Conservation (phyloP, 2,888 invertebrate species). For the Synanthedon vespiformis region DNA sequence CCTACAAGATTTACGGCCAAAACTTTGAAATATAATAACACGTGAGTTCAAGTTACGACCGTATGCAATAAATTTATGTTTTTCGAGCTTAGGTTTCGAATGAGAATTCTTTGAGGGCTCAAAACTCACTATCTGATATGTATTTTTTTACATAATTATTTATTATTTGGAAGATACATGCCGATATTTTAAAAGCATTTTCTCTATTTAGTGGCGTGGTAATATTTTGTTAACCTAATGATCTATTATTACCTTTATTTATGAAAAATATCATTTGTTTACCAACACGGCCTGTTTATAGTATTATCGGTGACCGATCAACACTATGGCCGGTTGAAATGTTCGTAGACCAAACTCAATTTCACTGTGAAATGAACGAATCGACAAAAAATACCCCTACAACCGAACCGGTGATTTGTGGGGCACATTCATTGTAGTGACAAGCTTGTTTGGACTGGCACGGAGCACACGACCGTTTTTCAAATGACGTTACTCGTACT, state of each 20-base stretch:
- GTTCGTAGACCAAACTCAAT: slow-evolving; percentile 52
- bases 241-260: no score
- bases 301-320: slow-evolving; percentile 12
- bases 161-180: neutral
- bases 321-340: slow-evolving; percentile 28
- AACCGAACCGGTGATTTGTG: slow-evolving; percentile 63
- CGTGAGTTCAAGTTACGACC: slow-evolving; percentile 41
- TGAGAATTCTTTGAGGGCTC: slow-evolving; percentile 5
- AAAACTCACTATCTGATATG: slow-evolving; percentile 24
- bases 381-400: slow-evolving; percentile 51
- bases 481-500: slow-evolving; percentile 19
- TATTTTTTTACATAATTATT: slow-evolving; percentile 8
- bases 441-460: slow-evolving; percentile 44
- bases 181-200: no score
- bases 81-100: slow-evolving; percentile 22
- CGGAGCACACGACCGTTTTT: slow-evolving; percentile 39
- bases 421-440: slow-evolving; percentile 62
- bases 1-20: slow-evolving; percentile 49
- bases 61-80: slow-evolving; percentile 49
- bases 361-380: slow-evolving; percentile 55
- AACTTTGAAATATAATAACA: slow-evolving; percentile 64
- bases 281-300: slow-evolving; percentile 19
- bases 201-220: no score
- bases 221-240: no score
- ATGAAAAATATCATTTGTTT: slow-evolving; percentile 26